These are phyloP conservation scores for Euura saliciscinereae DNA, from an alignment of 1,140 invertebrate species.

Conservation along the genomic window DNA sequence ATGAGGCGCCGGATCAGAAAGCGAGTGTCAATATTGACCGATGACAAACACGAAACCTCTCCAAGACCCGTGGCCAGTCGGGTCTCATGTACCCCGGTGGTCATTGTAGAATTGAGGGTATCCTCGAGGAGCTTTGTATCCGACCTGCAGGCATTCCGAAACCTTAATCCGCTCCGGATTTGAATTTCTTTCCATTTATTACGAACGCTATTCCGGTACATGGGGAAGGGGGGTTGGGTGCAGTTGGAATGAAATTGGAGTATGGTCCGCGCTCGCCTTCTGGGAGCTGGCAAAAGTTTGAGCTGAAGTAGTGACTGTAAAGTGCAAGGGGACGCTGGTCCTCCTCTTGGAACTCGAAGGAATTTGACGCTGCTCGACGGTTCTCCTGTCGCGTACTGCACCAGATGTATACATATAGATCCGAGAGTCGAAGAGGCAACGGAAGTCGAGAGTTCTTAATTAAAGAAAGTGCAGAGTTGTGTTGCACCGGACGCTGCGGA, in stretches of 20 bases:
- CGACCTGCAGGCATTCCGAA: too few species aligned
- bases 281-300: too few species aligned
- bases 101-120: background rate
- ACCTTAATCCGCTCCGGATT: too few species aligned
- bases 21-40: constrained; percentile 33
- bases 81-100: background rate
- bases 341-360: background rate
- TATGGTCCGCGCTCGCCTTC: too few species aligned
- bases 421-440: background rate
- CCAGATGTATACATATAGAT: background rate
- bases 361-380: background rate
- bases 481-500: constrained; percentile 19
- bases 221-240: background rate
- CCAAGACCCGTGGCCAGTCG: constrained; percentile 15
- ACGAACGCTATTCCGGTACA: background rate
- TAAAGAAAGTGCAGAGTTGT: constrained; percentile 45
- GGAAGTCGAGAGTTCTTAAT: constrained; percentile 33
- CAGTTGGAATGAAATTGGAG: too few species aligned
- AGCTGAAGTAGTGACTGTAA: too few species aligned
- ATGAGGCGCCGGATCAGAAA: constrained; percentile 28
- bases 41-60: constrained; percentile 28
- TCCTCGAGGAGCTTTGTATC: background rate
- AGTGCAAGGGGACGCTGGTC: too few species aligned
- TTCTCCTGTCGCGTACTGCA: background rate
- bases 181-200: too few species aligned